Base-by-base conservation (phyloP, 2,797 vertebrate species). In the Sebastolobus altivelis region DNA sequence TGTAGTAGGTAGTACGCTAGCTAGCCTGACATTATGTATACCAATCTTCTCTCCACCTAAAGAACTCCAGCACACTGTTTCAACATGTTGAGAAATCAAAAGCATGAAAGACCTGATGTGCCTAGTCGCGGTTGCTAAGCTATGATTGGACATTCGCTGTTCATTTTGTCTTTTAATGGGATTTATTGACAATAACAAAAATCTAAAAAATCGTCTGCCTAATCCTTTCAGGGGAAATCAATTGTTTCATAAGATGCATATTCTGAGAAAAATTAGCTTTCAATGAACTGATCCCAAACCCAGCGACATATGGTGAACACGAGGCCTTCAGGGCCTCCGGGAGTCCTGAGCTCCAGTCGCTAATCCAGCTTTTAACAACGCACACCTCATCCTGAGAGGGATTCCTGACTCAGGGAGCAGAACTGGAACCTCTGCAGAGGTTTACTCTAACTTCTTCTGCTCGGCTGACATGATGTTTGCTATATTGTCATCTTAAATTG, bases 401-500 rank as follows among this genome's bases (percentile, higher is more conserved):
- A 40, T 37, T 75, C 68, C 72, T 69, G 72, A 70, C 66, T 75
- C 56, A 3, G 49, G 31, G 25, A 35, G 49, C 3, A 8, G 35
- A 60, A 79, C 40, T 1, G 27, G 13, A 27, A 2, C 38, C 52
- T 46, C 20, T 40, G 72, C 5, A 5, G 66, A 75, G 61, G 16
- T 82, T 75, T 14, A 38, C 43, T 29, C 31, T 4, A 8, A 63
- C 52, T 74, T 10, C 0, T 22, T 29, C 63, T 38, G 10, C 72
- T 22, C 6, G 1, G 11, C 76, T 55, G 68, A 74, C 58, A 14
- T 68, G 56, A 68, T 78, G 70, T 78, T 84, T 84, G 66, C 72
- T 72, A 4, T 69, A 13, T 61, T 69, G 83, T 79, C 79, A 16
- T 65, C 55, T 88, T 84, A 77, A 75, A 3, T 80, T 59, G 35